Evolutionary conservation across 1,140 invertebrate genomes (phyloP), one percentile per base, ranked within the genome.

Genomic region (Saccostrea echinata): DNA sequence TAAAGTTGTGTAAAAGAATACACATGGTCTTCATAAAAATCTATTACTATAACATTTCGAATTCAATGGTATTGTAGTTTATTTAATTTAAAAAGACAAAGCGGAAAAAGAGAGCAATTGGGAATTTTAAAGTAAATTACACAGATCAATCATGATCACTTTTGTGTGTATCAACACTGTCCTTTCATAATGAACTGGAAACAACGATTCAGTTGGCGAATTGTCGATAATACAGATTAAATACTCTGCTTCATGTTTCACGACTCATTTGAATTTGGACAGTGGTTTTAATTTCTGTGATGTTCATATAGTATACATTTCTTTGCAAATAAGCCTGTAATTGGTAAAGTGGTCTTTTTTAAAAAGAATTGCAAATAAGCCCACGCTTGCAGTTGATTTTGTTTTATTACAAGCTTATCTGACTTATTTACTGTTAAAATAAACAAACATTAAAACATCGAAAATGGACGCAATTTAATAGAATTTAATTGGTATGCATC

Each of bases 201-300:
- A 3, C n/a, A 21, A 61, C 18, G 6, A n/a, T 61, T 61, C n/a
- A 61, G 18, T 61, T n/a, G 55, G 16, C 18, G 18, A 61, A n/a
- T 61, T 18, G 55, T 61, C 55, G 21, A 61, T 61, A 61, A 4
- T n/a, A 18, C 1, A 61, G 16, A 21, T n/a, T 61, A 55, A 55
- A 11, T 13, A 61, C 18, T 43, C 43, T 43, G 6, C 6, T 61
- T 18, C 21, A 18, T 61, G n/a, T 61, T 43, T 21, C 55, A 61
- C 8, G n/a, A 21, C 55, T 18, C 16, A 27, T 76, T 76, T 76
- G 13, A 76, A 76, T 76, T 76, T 76, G 6, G 27, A 33, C 3
- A 76, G 68, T n/a, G 2, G 68, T 76, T 30, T 76, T 27, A 76
- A 76, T 76, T 33, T 76, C 68, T 76, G 68, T 68, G n/a, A 68